Percentiles rank a stretch among this genome's conserved stretches.
Conservation (phyloP, 1,140 invertebrate genomes). For the Chionoecetes opilio region DNA sequence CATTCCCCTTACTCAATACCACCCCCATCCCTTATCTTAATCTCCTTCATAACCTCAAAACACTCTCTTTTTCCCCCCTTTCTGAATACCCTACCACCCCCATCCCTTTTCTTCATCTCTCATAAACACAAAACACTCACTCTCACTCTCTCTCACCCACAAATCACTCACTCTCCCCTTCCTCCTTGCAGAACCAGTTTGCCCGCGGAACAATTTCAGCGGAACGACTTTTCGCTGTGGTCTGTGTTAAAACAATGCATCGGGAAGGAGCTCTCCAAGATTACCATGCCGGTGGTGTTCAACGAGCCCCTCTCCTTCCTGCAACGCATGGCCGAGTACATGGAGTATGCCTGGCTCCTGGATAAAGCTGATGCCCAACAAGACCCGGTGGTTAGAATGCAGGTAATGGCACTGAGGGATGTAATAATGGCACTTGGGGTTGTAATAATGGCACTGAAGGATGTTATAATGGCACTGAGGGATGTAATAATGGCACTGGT, state of each 20-base stretch:
- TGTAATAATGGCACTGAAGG: too few relatives aligned
- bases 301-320: constrained; percentile 98
- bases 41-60: background rate
- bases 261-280: constrained; percentile 98
- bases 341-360: constrained; percentile 96
- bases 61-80: background rate
- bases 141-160: background rate
- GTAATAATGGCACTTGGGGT: too few relatives aligned
- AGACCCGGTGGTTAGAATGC: constrained; percentile 91
- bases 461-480: too few relatives aligned
- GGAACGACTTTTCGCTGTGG: constrained; percentile 96
- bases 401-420: too few relatives aligned
- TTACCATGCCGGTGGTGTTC: constrained; percentile 98
- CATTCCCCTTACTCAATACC: background rate
- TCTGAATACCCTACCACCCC: background rate
- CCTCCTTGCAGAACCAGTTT: constrained; percentile 88
- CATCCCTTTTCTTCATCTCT: background rate
- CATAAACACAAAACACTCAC: background rate
- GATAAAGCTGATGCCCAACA: constrained; percentile 91
- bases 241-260: constrained; percentile 97
- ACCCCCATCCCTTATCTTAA: background rate
- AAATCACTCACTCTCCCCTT: background rate
- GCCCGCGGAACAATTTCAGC: constrained; percentile 93
- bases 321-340: constrained; percentile 96
- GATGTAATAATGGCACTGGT: too few relatives aligned